Conservation (phyloP, 1,140 invertebrate species). For the Drosophila arizonae region DNA sequence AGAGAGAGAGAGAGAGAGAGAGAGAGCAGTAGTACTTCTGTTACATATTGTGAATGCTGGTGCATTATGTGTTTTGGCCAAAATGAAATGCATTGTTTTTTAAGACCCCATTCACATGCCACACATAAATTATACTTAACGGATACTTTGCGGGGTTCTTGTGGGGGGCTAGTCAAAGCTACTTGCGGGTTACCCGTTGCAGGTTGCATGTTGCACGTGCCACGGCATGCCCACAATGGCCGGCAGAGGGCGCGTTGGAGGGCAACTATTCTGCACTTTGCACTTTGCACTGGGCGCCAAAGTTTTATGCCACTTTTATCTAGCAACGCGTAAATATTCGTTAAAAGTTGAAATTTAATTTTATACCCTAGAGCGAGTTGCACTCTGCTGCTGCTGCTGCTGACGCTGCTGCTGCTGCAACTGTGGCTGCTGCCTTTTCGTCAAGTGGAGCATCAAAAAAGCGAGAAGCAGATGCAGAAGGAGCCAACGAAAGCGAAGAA, state of each 20-base stretch:
- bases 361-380: conserved; percentile 64
- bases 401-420: conserved; percentile 18
- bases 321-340: conserved; percentile 79
- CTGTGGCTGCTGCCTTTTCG: conserved; percentile 44
- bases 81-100: conserved; percentile 65
- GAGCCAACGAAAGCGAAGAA: neutral
- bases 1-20: neutral
- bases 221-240: conserved; percentile 34
- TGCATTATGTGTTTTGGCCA: conserved; percentile 26
- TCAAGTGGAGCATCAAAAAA: conserved; percentile 55
- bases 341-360: conserved; percentile 82
- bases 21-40: neutral
- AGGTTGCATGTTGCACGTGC: conserved; percentile 23
- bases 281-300: conserved; percentile 49
- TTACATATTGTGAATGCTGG: conserved; percentile 14
- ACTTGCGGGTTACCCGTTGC: neutral
- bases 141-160: conserved; percentile 62
- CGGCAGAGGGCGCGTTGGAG: neutral
- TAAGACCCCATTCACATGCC: conserved; percentile 50
- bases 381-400: conserved; percentile 21
- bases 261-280: conserved; percentile 73
- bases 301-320: conserved; percentile 80
- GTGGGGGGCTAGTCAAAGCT: conserved; percentile 21
- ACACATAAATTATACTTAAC: conserved; percentile 77
- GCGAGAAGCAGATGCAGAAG: conserved; percentile 13